These are phyloP conservation scores for Poliocrania exsul DNA, from an alignment of 2,797 vertebrate species.

Conservation along the genomic window DNA sequence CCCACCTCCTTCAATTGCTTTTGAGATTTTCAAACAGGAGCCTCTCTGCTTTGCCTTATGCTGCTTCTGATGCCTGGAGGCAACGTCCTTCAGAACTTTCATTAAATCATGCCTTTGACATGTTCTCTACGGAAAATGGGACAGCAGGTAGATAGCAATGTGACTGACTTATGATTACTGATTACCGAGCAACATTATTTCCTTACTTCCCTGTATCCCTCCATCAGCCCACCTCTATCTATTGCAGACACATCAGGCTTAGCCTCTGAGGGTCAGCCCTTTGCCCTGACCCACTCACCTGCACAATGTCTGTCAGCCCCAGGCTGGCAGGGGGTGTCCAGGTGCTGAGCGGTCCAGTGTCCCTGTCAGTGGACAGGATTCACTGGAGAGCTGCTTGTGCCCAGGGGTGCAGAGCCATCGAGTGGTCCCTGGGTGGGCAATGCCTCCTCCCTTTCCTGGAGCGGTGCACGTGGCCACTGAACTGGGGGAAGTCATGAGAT, in stretches of 20 bases:
- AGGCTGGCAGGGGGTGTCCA: fast-evolving
- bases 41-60: not conserved
- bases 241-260: not conserved
- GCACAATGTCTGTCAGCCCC: not conserved
- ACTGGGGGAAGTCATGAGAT: not conserved
- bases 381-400: fast-evolving
- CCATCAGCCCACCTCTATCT: fast-evolving
- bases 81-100: not conserved
- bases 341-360: fast-evolving
- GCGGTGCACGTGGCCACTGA: fast-evolving
- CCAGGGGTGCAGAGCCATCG: fast-evolving
- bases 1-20: not conserved
- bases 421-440: not conserved
- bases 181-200: not conserved
- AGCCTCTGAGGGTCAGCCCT: not conserved
- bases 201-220: not conserved
- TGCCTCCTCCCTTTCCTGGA: not conserved
- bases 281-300: fast-evolving
- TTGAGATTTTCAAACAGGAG: not conserved
- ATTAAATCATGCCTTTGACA: slow-evolving; percentile 29
- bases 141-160: not conserved
- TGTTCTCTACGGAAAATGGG: not conserved
- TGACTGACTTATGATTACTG: not conserved
- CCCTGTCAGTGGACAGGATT: fast-evolving
- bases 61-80: not conserved